Conservation (phyloP, 2,797 vertebrate genomes). For the Sebastolobus alascanus region DNA sequence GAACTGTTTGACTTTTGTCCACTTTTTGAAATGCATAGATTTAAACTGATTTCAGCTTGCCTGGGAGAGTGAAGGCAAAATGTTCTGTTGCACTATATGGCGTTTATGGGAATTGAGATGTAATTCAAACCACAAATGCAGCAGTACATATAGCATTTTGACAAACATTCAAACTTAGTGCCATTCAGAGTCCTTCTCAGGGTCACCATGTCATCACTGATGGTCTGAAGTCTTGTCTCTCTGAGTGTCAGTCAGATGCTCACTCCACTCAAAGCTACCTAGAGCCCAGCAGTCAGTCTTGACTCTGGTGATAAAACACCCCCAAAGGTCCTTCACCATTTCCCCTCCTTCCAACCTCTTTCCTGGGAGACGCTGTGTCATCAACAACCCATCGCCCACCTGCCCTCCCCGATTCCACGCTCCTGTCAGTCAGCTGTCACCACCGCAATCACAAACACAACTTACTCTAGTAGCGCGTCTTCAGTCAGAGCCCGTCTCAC, state of each 20-base stretch:
- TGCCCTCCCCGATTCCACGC: constrained; percentile 33
- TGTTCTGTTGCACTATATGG: neutral
- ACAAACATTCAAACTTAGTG: neutral
- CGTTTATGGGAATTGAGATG: neutral
- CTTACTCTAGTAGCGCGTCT: constrained; percentile 13
- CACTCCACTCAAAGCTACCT: constrained; percentile 11
- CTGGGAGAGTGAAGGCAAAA: neutral
- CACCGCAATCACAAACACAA: constrained; percentile 29
- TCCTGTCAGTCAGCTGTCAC: constrained; percentile 62
- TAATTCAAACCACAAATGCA: neutral
- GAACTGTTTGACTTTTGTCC: constrained; percentile 12
- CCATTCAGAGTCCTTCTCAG: neutral
- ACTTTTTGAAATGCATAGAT: neutral
- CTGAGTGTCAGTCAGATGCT: constrained; percentile 16
- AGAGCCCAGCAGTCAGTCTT: neutral
- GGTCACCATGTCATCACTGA: neutral
- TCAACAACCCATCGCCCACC: constrained; percentile 55
- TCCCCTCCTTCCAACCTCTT: neutral
- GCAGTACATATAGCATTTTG: neutral
- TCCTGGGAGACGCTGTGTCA: constrained; percentile 47
- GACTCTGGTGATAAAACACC: constrained; percentile 25
- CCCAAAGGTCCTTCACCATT: constrained; percentile 22
- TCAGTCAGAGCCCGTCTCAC: constrained; percentile 14
- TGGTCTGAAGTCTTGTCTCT: constrained; percentile 16
- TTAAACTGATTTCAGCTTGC: neutral